These are phyloP conservation scores for Lagenorhynchus albirostris DNA, from an alignment of 2,113 vertebrate species.

Conservation along the genomic window DNA sequence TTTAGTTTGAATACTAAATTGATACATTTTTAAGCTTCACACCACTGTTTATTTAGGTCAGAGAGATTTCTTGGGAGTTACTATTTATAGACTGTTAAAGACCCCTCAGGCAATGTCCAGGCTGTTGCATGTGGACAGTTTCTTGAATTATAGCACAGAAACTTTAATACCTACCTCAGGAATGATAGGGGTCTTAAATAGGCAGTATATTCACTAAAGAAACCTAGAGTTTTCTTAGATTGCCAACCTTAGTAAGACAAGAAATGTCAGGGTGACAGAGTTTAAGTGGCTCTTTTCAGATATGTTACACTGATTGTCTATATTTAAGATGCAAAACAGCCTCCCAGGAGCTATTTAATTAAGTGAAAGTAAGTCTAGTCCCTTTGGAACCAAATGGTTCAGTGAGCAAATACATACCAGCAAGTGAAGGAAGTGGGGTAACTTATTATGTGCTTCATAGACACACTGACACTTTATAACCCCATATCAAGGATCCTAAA, in stretches of 20 bases:
- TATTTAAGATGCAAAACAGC: constrained; percentile 74
- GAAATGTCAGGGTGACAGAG: constrained; percentile 77
- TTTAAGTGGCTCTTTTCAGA: constrained; percentile 72
- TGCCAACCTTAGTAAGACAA: constrained; percentile 66
- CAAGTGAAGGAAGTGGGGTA: constrained; percentile 53
- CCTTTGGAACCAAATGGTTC: constrained; percentile 65
- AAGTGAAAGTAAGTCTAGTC: constrained; percentile 74
- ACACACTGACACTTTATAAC: constrained; percentile 44
- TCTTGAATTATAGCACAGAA: constrained; percentile 71
- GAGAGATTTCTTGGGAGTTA: neutral
- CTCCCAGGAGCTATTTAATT: constrained; percentile 75
- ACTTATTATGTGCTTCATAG: constrained; percentile 67
- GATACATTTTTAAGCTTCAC: neutral
- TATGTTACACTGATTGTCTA: constrained; percentile 71
- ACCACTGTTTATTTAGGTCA: neutral
- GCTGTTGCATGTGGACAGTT: constrained; percentile 17
- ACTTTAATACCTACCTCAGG: constrained; percentile 69
- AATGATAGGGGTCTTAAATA: constrained; percentile 71
- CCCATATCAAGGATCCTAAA: constrained; percentile 61
- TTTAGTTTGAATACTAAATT: neutral
- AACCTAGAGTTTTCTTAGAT: constrained; percentile 79
- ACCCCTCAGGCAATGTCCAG: neutral
- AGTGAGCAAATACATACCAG: constrained; percentile 53
- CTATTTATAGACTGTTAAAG: constrained; percentile 64
- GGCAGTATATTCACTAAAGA: constrained; percentile 68